These are phyloP conservation scores for Romanogobio albipinnatus DNA, from an alignment of 2,113 vertebrate species.

Conservation along the genomic window DNA sequence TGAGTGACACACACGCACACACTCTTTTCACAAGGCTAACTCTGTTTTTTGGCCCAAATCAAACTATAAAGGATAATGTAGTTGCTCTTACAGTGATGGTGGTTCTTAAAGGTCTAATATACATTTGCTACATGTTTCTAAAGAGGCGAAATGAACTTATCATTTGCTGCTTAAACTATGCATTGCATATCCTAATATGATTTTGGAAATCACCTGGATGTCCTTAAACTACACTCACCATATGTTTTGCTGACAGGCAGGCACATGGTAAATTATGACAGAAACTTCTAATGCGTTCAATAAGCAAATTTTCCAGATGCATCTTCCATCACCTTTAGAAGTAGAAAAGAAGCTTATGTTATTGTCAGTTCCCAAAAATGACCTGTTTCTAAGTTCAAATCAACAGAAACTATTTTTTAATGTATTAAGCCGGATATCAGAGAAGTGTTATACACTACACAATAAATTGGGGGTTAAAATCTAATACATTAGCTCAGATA, in stretches of 20 bases:
- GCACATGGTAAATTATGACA: background rate
- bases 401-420: background rate
- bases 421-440: background rate
- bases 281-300: background rate
- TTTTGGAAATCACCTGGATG: background rate
- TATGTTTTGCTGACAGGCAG: background rate
- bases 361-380: background rate
- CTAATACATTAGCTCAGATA: background rate
- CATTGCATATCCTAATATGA: background rate
- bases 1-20: conserved; percentile 41
- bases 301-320: background rate
- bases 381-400: background rate
- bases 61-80: conserved; percentile 45
- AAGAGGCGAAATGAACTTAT: background rate
- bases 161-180: background rate
- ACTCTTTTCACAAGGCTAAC: conserved; percentile 33
- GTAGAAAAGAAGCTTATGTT: background rate
- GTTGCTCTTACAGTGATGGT: conserved; percentile 43
- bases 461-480: background rate
- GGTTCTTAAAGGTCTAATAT: conserved; percentile 32
- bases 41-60: conserved; percentile 44
- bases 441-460: background rate
- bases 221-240: background rate
- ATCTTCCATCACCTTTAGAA: background rate
- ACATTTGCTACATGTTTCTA: background rate